phyloP scores from a whole-genome alignment of 2,113 vertebrate genomes.

The Oreotrochilus melanogaster region DNA sequence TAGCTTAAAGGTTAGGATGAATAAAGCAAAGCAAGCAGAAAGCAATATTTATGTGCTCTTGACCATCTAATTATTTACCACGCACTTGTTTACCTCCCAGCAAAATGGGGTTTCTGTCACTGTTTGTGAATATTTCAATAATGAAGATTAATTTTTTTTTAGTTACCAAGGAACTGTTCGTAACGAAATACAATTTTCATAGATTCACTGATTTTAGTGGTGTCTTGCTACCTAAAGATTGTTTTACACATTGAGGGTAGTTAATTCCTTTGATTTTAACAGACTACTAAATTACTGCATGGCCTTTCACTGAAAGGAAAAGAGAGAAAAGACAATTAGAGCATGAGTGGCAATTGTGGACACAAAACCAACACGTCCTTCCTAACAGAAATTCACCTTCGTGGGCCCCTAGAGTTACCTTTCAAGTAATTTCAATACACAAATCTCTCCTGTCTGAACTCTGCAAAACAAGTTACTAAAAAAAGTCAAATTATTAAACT shows the following conservation, averaged over 20 bases:
- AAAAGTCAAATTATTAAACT: slow-evolving; percentile 5
- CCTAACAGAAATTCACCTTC: neutral
- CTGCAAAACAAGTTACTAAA: neutral
- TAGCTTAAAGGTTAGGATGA: neutral
- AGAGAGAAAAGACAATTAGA: neutral
- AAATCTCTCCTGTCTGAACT: neutral
- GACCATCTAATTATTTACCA: neutral
- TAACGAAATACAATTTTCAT: neutral
- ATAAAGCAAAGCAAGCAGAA: neutral
- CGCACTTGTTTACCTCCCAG: neutral
- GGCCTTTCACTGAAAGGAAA: neutral
- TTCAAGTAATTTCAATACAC: neutral
- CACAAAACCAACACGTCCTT: neutral
- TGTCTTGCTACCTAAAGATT: neutral
- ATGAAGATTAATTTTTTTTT: neutral
- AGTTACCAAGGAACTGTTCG: neutral
- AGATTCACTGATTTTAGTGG: neutral
- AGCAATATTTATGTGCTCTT: neutral
- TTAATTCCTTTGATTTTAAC: neutral
- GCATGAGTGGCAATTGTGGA: neutral
- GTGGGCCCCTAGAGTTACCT: neutral
- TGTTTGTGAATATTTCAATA: neutral
- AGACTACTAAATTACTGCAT: neutral
- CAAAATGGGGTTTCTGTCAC: neutral
- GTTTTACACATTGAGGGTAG: neutral